Evolutionary conservation across 2,113 vertebrate genomes (phyloP).

Genomic region (Sorex fumeus): DNA sequence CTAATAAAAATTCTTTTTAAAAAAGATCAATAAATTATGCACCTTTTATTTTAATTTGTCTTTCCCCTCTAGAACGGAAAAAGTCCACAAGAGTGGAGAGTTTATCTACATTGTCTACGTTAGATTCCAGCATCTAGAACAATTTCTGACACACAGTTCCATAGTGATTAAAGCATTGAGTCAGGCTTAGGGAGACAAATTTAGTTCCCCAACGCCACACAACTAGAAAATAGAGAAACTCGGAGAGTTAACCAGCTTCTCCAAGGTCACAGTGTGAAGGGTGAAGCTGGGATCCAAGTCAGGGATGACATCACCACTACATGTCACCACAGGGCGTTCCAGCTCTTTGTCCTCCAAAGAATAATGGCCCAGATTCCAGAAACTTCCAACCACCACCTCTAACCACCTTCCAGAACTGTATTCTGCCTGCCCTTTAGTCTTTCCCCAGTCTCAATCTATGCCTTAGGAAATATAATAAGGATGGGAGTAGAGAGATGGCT

Average conservation of each 20-base stretch:
- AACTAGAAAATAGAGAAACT: not conserved
- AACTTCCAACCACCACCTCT: rapidly evolving
- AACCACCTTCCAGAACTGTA: not conserved
- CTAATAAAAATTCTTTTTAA: too few relatives aligned
- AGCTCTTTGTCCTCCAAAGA: not conserved
- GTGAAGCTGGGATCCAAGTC: not conserved
- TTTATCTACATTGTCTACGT: not conserved
- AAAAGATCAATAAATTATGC: not conserved
- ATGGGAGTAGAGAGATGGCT: too few relatives aligned
- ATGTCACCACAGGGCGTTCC: not conserved
- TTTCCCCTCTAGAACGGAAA: not conserved
- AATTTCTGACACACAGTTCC: not conserved
- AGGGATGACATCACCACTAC: not conserved
- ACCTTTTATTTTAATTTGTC: not conserved
- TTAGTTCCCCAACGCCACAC: not conserved
- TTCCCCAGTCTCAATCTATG: not conserved
- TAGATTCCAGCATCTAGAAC: not conserved
- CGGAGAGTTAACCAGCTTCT: not conserved
- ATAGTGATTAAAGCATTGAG: not conserved
- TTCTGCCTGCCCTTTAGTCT: not conserved
- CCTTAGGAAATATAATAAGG: conserved; percentile 7
- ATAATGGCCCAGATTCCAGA: too few relatives aligned
- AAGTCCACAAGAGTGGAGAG: not conserved
- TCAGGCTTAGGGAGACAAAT: not conserved
- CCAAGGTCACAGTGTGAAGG: not conserved